Evolutionary conservation across 2,888 invertebrate genomes (phyloP).

Genomic region (Sisyra nigra): DNA sequence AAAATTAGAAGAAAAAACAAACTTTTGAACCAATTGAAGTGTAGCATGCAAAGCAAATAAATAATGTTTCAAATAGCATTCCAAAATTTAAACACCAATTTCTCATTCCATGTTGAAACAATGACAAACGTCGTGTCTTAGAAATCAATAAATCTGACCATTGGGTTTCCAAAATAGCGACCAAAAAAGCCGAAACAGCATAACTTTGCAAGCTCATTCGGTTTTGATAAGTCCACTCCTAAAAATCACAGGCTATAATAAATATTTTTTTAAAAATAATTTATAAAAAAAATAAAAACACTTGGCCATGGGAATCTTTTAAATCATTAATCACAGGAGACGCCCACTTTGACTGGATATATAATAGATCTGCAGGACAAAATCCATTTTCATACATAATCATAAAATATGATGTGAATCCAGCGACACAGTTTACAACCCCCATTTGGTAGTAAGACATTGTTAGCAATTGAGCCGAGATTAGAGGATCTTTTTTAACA

Average conservation of each 20-base stretch:
- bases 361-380: not conserved
- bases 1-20: no score
- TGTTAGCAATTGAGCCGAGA: not conserved
- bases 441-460: not conserved
- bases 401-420: conserved; percentile 1
- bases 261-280: no score
- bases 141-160: not conserved
- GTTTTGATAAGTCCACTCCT: not conserved
- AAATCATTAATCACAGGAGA: conserved; percentile 16
- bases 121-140: not conserved
- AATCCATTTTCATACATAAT: not conserved
- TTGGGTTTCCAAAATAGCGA: not conserved
- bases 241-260: not conserved
- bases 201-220: not conserved
- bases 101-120: not conserved
- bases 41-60: conserved; percentile 50
- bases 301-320: not conserved
- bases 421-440: not conserved
- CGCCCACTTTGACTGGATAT: not conserved
- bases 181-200: not conserved
- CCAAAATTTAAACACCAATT: conserved; percentile 1
- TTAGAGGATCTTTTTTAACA: not conserved
- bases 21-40: conserved; percentile 30
- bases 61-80: conserved; percentile 37
- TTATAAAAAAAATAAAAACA: no score